Conservation (phyloP, 2,113 vertebrate species). For the Cyanoderma ruficeps region DNA sequence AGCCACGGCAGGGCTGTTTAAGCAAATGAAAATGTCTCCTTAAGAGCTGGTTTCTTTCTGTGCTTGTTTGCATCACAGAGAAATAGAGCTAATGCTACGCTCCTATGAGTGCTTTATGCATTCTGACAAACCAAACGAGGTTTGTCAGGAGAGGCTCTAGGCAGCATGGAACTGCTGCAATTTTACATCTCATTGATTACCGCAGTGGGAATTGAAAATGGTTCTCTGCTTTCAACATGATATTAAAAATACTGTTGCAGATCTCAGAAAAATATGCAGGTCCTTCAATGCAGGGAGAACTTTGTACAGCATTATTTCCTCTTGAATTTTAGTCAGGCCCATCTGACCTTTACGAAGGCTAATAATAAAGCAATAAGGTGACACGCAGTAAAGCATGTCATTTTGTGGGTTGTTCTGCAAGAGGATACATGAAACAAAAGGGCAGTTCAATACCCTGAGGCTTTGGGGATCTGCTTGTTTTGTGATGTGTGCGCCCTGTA, state of each 20-base stretch:
- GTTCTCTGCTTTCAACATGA: background rate
- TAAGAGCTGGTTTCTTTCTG: slow-evolving; percentile 41
- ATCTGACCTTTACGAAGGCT: slow-evolving; percentile 28
- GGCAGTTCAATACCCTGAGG: background rate
- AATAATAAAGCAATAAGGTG: slow-evolving; percentile 59
- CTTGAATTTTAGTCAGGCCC: background rate
- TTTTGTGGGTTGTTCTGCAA: background rate
- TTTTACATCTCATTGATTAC: slow-evolving; percentile 75
- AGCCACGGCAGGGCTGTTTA: slow-evolving; percentile 14
- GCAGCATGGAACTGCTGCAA: slow-evolving; percentile 63
- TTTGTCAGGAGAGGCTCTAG: slow-evolving; percentile 62
- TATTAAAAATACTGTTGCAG: slow-evolving; percentile 19
- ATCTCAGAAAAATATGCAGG: background rate
- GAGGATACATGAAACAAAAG: slow-evolving; percentile 33
- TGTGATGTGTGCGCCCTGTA: background rate
- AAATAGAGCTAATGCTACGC: slow-evolving; percentile 47
- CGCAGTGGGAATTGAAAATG: slow-evolving; percentile 43
- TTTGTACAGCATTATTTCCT: background rate
- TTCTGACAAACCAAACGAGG: slow-evolving; percentile 65
- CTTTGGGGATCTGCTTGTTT: background rate
- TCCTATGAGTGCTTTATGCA: slow-evolving; percentile 61
- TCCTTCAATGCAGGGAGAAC: background rate
- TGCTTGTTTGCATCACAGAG: slow-evolving; percentile 1
- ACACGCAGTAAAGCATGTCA: background rate
- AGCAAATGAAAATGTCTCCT: slow-evolving; percentile 41